A percentile compares a stretch with the other conserved stretches of the same genome.
Evolutionary conservation across 2,113 vertebrate species (phyloP).

Genomic region (western clawed frog (Xenopus tropicalis)): UCB_Xtro_10.0 CM004451.2:70149001-70149500

Average conservation of each 20-base stretch:
- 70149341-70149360: conserved; percentile 81
- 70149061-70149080: conserved; percentile 76
- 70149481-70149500: conserved; percentile 95
- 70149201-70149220: conserved; percentile 82
- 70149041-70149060: conserved; percentile 59
- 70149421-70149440: conserved; percentile 97
- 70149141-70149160: conserved; percentile 95
- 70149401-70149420: conserved; percentile 99
- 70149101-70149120: conserved; percentile 79
- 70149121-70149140: conserved; percentile 90
- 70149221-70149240: conserved; percentile 82
- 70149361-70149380: conserved; percentile 76
- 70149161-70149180: conserved; percentile 91
- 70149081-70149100: conserved; percentile 76
- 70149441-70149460: conserved; percentile 98
- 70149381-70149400: conserved; percentile 94
- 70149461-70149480: conserved; percentile 94
- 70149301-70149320: conserved; percentile 73
- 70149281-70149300: conserved; percentile 80
- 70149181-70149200: conserved; percentile 90
- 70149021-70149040: conserved; percentile 82
- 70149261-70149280: conserved; percentile 76
- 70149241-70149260: conserved; percentile 73
- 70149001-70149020: conserved; percentile 84
- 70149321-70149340: conserved; percentile 69